These are phyloP conservation scores for Rhodeus uyekii DNA, from an alignment of 2,797 vertebrate genomes.

Conservation along the genomic window DNA sequence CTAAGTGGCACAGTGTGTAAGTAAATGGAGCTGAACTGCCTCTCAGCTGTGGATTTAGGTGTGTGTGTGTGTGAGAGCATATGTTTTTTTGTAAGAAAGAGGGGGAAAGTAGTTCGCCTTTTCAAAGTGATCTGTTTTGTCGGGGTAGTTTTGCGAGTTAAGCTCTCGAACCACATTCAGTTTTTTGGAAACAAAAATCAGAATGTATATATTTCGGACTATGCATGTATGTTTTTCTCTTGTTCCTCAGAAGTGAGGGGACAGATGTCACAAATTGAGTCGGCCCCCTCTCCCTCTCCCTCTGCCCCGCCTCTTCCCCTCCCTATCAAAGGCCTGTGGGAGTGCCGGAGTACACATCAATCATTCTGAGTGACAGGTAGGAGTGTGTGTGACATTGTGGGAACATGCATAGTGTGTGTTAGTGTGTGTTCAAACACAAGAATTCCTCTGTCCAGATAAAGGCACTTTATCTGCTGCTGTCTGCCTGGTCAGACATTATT, in stretches of 20 bases:
- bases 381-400: conserved; percentile 57
- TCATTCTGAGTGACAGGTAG: conserved; percentile 57
- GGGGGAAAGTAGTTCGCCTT: conserved; percentile 2
- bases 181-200: not conserved
- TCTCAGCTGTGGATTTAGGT: conserved; percentile 49
- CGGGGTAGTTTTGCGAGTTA: conserved; percentile 2
- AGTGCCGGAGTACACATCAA: conserved; percentile 45
- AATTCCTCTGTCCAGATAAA: conserved; percentile 55
- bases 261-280: conserved; percentile 50
- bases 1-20: conserved; percentile 53
- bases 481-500: conserved; percentile 50
- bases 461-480: conserved; percentile 54
- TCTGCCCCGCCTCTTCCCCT: conserved; percentile 34
- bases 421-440: conserved; percentile 53
- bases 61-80: conserved; percentile 14
- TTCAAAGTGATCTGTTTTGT: conserved; percentile 15
- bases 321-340: conserved; percentile 52
- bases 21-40: conserved; percentile 53
- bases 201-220: not conserved
- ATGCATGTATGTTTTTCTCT: conserved; percentile 40
- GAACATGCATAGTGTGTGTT: conserved; percentile 51
- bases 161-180: not conserved
- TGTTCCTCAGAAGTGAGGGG: conserved; percentile 38
- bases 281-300: conserved; percentile 28
- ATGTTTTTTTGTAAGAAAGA: conserved; percentile 2